Percentiles rank a stretch among this genome's conserved stretches.
Evolutionary conservation across 2,113 vertebrate genomes (phyloP).

Genomic region (Rutilus rutilus): DNA sequence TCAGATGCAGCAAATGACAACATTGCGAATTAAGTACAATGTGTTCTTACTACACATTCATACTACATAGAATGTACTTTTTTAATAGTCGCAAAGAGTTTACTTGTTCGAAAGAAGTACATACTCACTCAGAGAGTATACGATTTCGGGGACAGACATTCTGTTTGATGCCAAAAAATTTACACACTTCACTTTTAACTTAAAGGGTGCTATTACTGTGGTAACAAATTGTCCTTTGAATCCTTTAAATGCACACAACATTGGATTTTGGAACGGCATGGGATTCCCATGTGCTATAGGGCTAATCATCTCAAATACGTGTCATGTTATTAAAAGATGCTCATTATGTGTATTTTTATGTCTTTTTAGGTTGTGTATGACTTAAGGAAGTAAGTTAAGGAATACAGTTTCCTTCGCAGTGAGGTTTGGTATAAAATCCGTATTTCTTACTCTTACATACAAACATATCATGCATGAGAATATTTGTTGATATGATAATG

Average conservation of each 20-base stretch:
- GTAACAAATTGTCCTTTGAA: background rate
- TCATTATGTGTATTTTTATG: constrained; percentile 24
- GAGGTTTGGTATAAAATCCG: constrained; percentile 5
- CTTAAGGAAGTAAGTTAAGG: constrained; percentile 27
- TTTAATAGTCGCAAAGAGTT: background rate
- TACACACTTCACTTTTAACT: background rate
- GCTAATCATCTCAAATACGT: constrained; percentile 14
- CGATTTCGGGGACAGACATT: background rate
- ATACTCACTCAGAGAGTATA: background rate
- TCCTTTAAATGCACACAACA: background rate
- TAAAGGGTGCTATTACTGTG: constrained; percentile 6
- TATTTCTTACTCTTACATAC: background rate
- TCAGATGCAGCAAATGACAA: background rate
- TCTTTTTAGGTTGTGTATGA: constrained; percentile 40
- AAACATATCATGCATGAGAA: constrained; percentile 34
- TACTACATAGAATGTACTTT: background rate
- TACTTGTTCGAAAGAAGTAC: background rate
- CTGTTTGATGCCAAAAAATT: background rate
- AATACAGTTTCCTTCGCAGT: background rate
- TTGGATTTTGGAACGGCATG: constrained; percentile 15
- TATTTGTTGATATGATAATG: constrained; percentile 9
- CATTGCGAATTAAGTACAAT: background rate
- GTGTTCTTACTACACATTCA: background rate
- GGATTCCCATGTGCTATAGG: constrained; percentile 19
- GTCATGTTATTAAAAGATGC: constrained; percentile 1